Percentiles rank a stretch among this genome's conserved stretches.
Conservation (phyloP, 2,113 vertebrate species). For the Mirounga angustirostris region DNA sequence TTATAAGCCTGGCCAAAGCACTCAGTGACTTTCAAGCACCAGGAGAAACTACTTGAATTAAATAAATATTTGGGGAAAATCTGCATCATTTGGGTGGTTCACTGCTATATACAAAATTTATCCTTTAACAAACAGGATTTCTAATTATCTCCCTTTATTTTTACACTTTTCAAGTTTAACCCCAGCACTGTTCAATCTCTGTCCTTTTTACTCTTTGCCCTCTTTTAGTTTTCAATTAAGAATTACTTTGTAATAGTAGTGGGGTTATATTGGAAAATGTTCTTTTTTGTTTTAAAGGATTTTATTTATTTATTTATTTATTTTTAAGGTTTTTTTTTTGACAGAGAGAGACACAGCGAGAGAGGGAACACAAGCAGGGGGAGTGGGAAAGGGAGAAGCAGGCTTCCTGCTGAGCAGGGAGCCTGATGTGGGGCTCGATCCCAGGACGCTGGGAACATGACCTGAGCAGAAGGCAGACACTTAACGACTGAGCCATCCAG, state of each 20-base stretch:
- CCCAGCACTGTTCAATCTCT: background rate
- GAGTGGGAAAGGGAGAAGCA: too few species aligned
- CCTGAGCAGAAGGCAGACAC: too few species aligned
- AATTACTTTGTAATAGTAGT: conserved; percentile 21
- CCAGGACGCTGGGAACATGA: too few species aligned
- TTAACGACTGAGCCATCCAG: too few species aligned
- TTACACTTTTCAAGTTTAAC: conserved; percentile 2
- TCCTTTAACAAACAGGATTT: background rate
- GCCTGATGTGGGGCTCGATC: too few species aligned
- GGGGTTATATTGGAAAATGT: background rate
- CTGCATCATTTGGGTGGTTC: background rate
- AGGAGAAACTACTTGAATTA: conserved; percentile 36
- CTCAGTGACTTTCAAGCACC: background rate
- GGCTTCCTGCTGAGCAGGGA: too few species aligned
- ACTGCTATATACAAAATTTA: conserved; percentile 10
- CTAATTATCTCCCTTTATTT: background rate
- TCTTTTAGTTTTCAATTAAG: conserved; percentile 44
- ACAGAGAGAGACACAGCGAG: background rate
- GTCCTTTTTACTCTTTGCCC: background rate
- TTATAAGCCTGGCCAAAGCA: background rate
- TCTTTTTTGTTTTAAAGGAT: background rate
- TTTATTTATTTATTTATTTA: background rate
- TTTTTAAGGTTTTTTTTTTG: background rate
- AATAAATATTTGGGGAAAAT: conserved; percentile 25
- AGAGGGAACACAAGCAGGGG: too few species aligned